Base-by-base conservation (phyloP, 2,888 invertebrate species). In the Nemapogon koenigi region DNA sequence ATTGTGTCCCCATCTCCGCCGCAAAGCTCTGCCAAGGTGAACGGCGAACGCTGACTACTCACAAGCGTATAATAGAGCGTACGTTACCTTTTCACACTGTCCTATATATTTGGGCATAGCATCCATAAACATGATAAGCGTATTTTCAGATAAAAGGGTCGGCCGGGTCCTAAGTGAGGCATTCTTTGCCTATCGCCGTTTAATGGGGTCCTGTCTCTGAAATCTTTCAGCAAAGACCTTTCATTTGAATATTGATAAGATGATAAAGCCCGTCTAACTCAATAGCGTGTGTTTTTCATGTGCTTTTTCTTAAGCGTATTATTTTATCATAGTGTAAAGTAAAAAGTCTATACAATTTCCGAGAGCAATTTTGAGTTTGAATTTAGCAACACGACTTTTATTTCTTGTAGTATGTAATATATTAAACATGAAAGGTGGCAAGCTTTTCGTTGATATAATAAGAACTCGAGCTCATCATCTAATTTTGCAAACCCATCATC, bases 81-180 rank as follows among this genome's bases (percentile, higher is more conserved):
- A 60, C 59, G 57, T 63, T 61, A 60, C 62, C 59, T 59, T 59
- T 62, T 64, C 58, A 57, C 59, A 59, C 58, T 54, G 49, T 49
- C 44, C 57, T 59, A 64, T 57, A 63, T 54, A 60, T 67, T 66
- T 61, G 67, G 61, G 57, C 49, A 57, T 50, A 63, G 55, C 57
- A 59, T 62, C 59, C 62, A 70, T 69, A 69, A 66, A 71, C 70
- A 68, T 68, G 68, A 72, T 71, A 71, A 70, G 68, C 71, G 68
- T 72, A 71, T 73, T 71, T 62, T 53, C 64, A 63, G 68, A 72
- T 71, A 71, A 71, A 73, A 72, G 71, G 72, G 70, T 71, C 66
- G 62, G 45, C 49, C 49, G 55, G 55, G 64, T 56, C 62, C 57
- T 68, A 68, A 72, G 70, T 67, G 68, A 65, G 61, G 66, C 59